These are phyloP conservation scores for Prionailurus bengalensis DNA, from an alignment of 2,113 vertebrate genomes.

Conservation along the genomic window DNA sequence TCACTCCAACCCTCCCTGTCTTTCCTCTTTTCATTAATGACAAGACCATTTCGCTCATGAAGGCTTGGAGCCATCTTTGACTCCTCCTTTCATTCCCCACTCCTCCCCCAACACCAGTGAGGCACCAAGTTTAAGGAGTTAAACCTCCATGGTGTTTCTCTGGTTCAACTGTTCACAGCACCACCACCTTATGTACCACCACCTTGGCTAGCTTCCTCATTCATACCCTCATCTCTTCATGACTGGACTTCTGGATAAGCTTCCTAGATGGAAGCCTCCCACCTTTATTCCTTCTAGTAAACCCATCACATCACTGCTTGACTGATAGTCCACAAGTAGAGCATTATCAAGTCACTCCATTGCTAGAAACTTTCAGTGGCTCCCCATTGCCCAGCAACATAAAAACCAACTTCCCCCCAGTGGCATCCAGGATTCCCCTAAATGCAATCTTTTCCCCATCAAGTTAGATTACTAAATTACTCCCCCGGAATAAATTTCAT, in stretches of 20 bases:
- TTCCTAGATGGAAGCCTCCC: neutral
- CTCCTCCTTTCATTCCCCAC: neutral
- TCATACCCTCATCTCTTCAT: neutral
- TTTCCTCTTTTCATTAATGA: neutral
- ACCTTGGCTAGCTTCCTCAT: no score
- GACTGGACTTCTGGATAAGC: neutral
- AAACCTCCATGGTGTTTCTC: neutral
- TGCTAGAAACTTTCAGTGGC: neutral
- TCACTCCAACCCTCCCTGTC: accelerated
- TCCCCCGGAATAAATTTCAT: neutral
- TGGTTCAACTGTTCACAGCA: neutral
- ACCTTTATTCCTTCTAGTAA: neutral
- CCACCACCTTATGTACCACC: neutral
- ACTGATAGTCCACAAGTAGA: neutral
- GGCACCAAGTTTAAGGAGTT: neutral
- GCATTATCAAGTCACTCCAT: neutral
- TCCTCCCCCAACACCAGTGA: neutral
- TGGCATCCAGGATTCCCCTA: neutral
- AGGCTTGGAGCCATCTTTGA: neutral
- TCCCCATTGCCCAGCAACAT: neutral
- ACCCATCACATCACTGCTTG: neutral
- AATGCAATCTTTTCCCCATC: neutral
- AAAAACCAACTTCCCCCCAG: neutral
- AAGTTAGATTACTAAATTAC: neutral
- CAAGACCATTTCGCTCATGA: neutral